Percentiles rank a stretch among this genome's conserved stretches.
Evolutionary conservation across 2,888 invertebrate species (phyloP).

Genomic region (Chymomyza caudatula): DNA sequence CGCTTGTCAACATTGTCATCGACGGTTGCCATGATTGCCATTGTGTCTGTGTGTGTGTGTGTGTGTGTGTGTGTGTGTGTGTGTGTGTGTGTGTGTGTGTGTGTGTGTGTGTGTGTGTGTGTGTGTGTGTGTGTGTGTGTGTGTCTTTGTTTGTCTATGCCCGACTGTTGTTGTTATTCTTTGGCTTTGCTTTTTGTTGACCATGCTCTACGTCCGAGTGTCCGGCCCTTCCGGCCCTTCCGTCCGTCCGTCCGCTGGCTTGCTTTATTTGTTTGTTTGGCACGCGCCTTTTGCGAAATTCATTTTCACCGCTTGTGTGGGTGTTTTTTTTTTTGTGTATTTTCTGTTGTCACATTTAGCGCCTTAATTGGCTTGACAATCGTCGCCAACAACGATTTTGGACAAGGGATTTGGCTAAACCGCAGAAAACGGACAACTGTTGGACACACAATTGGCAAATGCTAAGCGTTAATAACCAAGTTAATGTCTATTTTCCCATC

Average conservation of each 20-base stretch:
- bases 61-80: too few relatives aligned
- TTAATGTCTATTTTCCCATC: neutral
- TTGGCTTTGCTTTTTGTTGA: conserved; percentile 4
- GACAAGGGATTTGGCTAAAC: conserved; percentile 19
- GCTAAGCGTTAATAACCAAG: neutral
- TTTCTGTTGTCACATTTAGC: conserved; percentile 41
- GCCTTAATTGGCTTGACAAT: conserved; percentile 54
- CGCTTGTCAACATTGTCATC: conserved; percentile 48
- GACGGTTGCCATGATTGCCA: conserved; percentile 30
- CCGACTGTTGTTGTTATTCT: conserved; percentile 17
- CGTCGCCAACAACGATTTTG: conserved; percentile 8
- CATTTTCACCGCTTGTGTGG: conserved; percentile 7
- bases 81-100: conserved; percentile 10
- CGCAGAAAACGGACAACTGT: neutral
- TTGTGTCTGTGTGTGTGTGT: conserved; percentile 8
- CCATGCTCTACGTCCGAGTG: conserved; percentile 7
- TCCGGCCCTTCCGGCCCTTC: too few relatives aligned
- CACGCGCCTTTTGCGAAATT: conserved; percentile 20
- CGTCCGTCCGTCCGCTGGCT: conserved; percentile 26
- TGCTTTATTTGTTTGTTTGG: conserved; percentile 46
- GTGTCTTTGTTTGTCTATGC: conserved; percentile 11
- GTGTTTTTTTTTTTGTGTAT: conserved; percentile 12
- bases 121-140: conserved; percentile 12
- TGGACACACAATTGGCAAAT: conserved; percentile 1
- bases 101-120: conserved; percentile 10